Base-by-base conservation (phyloP, 2,888 invertebrate genomes). In the Muschampia plurimacula region DNA sequence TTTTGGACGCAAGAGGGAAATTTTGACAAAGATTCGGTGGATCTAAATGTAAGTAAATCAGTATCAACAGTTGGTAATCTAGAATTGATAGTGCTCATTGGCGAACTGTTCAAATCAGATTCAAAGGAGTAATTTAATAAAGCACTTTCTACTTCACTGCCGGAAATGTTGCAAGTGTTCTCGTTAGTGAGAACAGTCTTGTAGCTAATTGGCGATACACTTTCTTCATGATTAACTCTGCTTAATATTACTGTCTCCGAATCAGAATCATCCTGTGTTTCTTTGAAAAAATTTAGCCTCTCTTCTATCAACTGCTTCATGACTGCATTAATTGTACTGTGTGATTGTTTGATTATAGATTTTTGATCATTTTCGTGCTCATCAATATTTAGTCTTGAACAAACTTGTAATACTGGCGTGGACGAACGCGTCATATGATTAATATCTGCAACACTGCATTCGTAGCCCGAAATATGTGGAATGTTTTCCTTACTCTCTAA, bases 21-120 rank as follows among this genome's bases (percentile, higher is more conserved):
- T 76, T 85, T 90, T 1, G 90, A 86, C 10, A 77, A 75, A 41
- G 89, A 87, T 15, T 85, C 81, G 2, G 83, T 77, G 12, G 91
- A 91, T 76, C 86, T 87, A 72, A 87, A 87, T 46, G 92, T 92
- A 60, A 86, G 66, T 41, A 85, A 77, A 82, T 91, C 91, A 8
- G 82, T 81, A 77, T 89, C 84, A 8, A 32, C 52, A 41, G 64
- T 52, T 6, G 76, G 77, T 49, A 80, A 74, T 68, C 75, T 78
- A 2, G 80, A 80, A 66, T 83, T 78, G 32, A 79, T 74, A 36
- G 84, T 75, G 74, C 80, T 84, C 6, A 80, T 3, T 2, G 86
- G 84, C 64, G 84, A 83, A 32, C 83, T 81, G 3, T 73, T 72
- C 32, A 72, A 41, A 4, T 63, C 55, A 15, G 60, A 62, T 13